Conservation (phyloP, 2,797 vertebrate species). For the Crocodylus rhombifer region DNA sequence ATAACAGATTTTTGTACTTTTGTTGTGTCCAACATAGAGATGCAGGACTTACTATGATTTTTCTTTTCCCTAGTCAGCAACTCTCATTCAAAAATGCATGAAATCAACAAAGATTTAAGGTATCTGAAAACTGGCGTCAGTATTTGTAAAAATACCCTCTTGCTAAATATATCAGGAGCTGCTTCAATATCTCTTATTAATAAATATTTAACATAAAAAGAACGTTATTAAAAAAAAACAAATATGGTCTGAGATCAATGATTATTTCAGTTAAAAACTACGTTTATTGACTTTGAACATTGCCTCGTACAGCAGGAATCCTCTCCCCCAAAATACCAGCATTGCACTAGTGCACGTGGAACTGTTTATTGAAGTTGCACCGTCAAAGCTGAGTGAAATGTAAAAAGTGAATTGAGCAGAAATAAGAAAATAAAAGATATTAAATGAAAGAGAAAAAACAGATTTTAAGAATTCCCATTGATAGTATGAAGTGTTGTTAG, state of each 20-base stretch:
- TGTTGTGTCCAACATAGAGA: neutral
- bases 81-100: neutral
- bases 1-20: neutral
- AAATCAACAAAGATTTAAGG: neutral
- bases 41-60: accelerated
- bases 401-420: neutral
- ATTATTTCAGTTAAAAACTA: neutral
- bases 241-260: neutral
- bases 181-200: neutral
- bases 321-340: accelerated
- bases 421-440: accelerated
- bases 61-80: neutral
- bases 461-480: neutral
- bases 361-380: neutral
- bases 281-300: neutral
- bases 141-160: neutral
- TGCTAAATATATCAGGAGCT: neutral
- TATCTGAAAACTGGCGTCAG: neutral
- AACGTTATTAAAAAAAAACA: neutral
- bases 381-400: neutral
- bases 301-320: neutral
- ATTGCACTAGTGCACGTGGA: neutral
- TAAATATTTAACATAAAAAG: neutral
- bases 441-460: neutral
- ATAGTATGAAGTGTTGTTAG: neutral